Percentiles rank a stretch among this genome's conserved stretches.
Conservation (phyloP, 2,888 invertebrate genomes). For the Gymnosoma rotundatum region DNA sequence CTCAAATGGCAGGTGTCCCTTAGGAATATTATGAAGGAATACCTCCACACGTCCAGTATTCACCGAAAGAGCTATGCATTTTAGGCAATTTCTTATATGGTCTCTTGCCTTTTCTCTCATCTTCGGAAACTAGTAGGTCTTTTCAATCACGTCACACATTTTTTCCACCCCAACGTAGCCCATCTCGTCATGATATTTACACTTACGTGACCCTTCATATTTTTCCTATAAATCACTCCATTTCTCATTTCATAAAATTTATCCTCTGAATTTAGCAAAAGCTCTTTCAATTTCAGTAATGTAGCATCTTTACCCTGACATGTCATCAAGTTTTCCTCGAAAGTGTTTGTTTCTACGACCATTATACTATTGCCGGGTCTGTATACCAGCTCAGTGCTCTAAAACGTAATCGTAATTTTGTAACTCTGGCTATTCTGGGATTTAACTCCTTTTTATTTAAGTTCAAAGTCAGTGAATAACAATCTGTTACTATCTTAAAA, state of each 20-base stretch:
- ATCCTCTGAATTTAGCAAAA: constrained; percentile 24
- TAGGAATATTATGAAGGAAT: constrained; percentile 57
- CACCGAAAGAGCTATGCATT: constrained; percentile 51
- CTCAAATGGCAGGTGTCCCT: constrained; percentile 43
- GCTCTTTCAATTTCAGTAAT: constrained; percentile 10
- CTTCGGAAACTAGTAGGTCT: constrained; percentile 52
- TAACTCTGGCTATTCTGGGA: too few species aligned
- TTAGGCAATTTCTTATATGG: constrained; percentile 55
- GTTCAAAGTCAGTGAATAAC: too few species aligned
- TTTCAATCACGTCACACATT: constrained; percentile 45
- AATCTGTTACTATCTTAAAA: too few species aligned
- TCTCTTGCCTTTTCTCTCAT: constrained; percentile 14
- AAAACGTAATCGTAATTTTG: too few species aligned
- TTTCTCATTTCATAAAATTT: constrained; percentile 60
- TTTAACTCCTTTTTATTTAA: too few species aligned
- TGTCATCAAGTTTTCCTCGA: constrained; percentile 59
- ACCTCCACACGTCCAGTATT: constrained; percentile 49
- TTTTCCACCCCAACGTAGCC: constrained; percentile 56
- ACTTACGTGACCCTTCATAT: too few species aligned
- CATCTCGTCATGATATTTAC: constrained; percentile 50
- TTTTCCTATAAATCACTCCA: constrained; percentile 7
- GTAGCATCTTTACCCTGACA: constrained; percentile 48
- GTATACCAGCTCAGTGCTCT: too few species aligned
- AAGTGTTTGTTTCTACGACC: background rate
- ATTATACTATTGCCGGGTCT: constrained; percentile 38